phyloP scores from a whole-genome alignment of 2,797 vertebrate species.

The Otolemur crassicaudatus region DNA sequence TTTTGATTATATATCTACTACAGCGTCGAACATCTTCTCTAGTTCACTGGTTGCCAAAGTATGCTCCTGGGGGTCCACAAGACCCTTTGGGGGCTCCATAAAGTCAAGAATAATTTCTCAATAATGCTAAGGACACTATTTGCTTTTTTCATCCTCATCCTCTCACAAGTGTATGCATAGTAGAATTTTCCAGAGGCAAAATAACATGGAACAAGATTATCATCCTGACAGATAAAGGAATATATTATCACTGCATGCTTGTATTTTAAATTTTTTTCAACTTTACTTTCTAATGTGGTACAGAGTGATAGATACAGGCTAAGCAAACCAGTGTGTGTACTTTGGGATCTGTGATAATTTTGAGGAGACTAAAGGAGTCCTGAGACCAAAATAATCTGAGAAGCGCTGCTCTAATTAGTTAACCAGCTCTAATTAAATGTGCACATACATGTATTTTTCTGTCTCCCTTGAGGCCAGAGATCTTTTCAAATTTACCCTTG shows the following conservation, averaged over 20 bases:
- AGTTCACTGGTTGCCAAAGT: neutral
- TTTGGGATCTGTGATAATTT: neutral
- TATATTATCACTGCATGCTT: neutral
- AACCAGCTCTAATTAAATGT: neutral
- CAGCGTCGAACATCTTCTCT: neutral
- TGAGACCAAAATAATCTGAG: neutral
- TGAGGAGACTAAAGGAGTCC: neutral
- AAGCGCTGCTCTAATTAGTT: neutral
- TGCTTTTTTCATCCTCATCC: neutral
- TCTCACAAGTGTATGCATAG: neutral
- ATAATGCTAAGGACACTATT: neutral
- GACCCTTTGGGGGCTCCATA: neutral
- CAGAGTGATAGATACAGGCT: neutral
- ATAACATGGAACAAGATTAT: neutral
- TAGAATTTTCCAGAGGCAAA: neutral
- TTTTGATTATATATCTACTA: too few relatives aligned
- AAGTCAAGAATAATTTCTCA: neutral
- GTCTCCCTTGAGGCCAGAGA: neutral
- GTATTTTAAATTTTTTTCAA: neutral
- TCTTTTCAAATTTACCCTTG: neutral
- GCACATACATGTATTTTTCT: neutral
- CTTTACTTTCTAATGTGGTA: neutral
- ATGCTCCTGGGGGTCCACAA: neutral
- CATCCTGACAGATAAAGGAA: neutral
- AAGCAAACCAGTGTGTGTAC: neutral